Evolutionary conservation across 1,140 invertebrate species (phyloP), one percentile per base, ranked within the genome.

Genomic region (Drosophila bocki): DNA sequence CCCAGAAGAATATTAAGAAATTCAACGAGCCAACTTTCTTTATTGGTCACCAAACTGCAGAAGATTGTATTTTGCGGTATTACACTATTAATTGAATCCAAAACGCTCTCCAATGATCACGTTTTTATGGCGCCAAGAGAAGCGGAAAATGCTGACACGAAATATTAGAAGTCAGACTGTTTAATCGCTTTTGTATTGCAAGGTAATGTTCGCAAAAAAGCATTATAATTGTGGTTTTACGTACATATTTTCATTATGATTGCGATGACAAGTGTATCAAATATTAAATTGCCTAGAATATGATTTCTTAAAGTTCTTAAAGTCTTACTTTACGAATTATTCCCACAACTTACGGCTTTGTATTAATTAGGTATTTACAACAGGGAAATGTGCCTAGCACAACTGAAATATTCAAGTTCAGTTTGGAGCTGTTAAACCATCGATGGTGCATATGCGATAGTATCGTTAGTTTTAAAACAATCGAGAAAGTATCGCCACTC

Each of bases 111-210:
- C 7, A 19, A 7, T 39, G 5, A 56, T 26, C 56, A 58, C 35
- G 56, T 58, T 58, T 17, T 26, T n/a, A 6, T 13, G 7, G 22
- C 53, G 8, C 9, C 50, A 53, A 53, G 22, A 56, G 13, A 11
- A 22, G 17, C 13, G 0, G 15, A 57, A 57, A 8, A 29, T 26
- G 54, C 54, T 58, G 54, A 58, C 54, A 29, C 19, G 6, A 3
- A 6, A 57, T 17, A 42, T 58, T 58, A 42, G 54, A 58, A 17
- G 35, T 29, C 37, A n/a, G n/a, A 44, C 22, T 42, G 56, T 37
- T 57, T 22, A 56, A 13, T 39, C 13, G 19, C 13, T 26, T 15
- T 39, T 22, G 35, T 39, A 33, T n/a, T 9, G 33, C 17, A 12
- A 37, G 53, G 35, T 26, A 56, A 26, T 3, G 39, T 13, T 1